These are phyloP conservation scores for Melanotaenia trifasciata DNA, from an alignment of 2,797 vertebrate species.

Conservation along the genomic window DNA sequence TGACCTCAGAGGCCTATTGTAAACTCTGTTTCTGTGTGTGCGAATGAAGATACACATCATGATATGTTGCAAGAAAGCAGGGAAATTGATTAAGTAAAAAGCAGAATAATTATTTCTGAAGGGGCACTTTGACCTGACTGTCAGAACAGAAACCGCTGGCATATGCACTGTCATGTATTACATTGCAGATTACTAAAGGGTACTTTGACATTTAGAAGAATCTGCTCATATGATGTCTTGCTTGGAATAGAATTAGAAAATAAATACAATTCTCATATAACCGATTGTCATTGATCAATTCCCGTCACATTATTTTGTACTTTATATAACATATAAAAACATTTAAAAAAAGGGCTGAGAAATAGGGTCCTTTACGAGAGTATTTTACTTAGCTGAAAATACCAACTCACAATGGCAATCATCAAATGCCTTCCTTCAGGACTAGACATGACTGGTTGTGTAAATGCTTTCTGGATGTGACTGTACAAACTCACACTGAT, in stretches of 20 bases:
- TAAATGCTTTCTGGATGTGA: neutral
- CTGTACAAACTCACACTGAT: neutral
- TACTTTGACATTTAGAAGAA: neutral
- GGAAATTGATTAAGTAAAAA: neutral
- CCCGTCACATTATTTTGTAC: neutral
- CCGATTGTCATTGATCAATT: neutral
- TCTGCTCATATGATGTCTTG: neutral
- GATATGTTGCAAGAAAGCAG: constrained; percentile 7
- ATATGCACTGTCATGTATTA: neutral
- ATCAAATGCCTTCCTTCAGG: neutral
- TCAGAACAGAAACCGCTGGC: neutral
- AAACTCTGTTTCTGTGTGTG: constrained; percentile 19
- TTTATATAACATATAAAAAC: neutral
- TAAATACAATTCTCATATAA: neutral
- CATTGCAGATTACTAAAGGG: constrained; percentile 3
- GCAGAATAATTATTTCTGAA: neutral
- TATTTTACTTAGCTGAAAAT: neutral
- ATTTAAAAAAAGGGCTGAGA: neutral
- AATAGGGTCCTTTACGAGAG: neutral
- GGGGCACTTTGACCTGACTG: constrained; percentile 5
- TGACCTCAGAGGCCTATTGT: neutral
- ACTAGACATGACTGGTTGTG: neutral
- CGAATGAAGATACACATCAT: neutral
- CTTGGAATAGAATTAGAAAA: neutral
- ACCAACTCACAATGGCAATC: neutral